A percentile compares a stretch with the other conserved stretches of the same genome.
These are phyloP conservation scores for Neoarius graeffei DNA, from an alignment of 2,113 vertebrate genomes.

Conservation along the genomic window DNA sequence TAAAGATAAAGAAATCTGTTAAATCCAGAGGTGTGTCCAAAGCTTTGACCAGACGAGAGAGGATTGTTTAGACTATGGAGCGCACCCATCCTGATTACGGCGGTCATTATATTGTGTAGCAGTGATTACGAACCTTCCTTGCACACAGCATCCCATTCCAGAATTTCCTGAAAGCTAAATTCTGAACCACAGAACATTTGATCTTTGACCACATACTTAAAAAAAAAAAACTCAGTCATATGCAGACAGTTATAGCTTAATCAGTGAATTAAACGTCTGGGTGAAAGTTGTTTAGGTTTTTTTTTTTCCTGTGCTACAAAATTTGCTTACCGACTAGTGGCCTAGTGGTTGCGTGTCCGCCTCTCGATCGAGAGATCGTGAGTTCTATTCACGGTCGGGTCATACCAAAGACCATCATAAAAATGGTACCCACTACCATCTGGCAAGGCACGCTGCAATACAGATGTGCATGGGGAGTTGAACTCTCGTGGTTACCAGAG, in stretches of 20 bases:
- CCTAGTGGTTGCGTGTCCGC: too few species aligned
- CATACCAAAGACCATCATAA: too few species aligned
- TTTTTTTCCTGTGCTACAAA: neutral
- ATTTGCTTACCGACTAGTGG: too few species aligned
- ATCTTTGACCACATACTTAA: neutral
- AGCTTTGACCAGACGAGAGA: neutral
- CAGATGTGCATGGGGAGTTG: too few species aligned
- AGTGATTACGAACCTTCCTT: neutral
- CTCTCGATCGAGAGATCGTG: too few species aligned
- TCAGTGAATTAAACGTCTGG: too few species aligned
- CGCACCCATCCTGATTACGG: constrained; percentile 20
- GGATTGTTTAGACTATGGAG: neutral
- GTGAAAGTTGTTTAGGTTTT: neutral
- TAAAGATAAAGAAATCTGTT: too few species aligned
- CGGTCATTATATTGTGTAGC: neutral
- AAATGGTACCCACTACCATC: too few species aligned
- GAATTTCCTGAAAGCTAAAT: neutral
- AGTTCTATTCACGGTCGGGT: too few species aligned
- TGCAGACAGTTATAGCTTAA: neutral
- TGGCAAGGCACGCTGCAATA: too few species aligned
- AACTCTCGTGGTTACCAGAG: too few species aligned
- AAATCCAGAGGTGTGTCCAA: neutral
- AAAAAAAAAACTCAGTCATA: neutral
- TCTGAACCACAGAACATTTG: neutral
- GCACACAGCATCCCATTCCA: neutral